A percentile compares a stretch with the other conserved stretches of the same genome.
Evolutionary conservation across 2,113 vertebrate species (phyloP).

Genomic region (Cynopterus brachyotis): DNA sequence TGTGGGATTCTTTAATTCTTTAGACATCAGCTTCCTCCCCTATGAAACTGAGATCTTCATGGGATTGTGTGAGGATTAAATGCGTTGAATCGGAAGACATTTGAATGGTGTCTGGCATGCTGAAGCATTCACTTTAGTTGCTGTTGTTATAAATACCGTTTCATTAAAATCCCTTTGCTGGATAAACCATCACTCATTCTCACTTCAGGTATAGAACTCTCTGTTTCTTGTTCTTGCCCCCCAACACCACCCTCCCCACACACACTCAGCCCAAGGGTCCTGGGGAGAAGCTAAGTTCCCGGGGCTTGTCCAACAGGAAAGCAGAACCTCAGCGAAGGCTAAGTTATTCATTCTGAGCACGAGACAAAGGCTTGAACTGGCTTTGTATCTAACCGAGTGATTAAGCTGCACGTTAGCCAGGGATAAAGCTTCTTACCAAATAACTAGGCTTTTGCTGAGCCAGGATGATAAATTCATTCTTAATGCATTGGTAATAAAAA

Average conservation of each 20-base stretch:
- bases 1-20: neutral
- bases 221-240: neutral
- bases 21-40: neutral
- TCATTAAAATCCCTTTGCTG: neutral
- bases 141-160: neutral
- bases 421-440: constrained; percentile 75
- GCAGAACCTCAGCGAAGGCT: neutral
- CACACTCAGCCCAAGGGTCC: neutral
- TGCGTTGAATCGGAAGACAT: neutral
- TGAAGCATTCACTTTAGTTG: neutral
- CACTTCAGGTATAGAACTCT: neutral
- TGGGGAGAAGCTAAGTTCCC: neutral
- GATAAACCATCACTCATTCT: neutral
- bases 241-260: neutral
- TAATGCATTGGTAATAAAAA: constrained; percentile 75
- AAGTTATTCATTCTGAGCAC: constrained; percentile 37
- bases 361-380: constrained; percentile 61
- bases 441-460: constrained; percentile 74
- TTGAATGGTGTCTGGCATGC: neutral
- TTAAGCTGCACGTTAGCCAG: constrained; percentile 70
- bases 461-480: constrained; percentile 76
- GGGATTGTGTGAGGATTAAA: neutral
- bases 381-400: constrained; percentile 72
- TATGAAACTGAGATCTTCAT: neutral
- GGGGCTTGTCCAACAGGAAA: neutral